Percentiles rank a stretch among this genome's conserved stretches.
Conservation (phyloP, 2,797 vertebrate species). For the Telmatherina bonti region DNA sequence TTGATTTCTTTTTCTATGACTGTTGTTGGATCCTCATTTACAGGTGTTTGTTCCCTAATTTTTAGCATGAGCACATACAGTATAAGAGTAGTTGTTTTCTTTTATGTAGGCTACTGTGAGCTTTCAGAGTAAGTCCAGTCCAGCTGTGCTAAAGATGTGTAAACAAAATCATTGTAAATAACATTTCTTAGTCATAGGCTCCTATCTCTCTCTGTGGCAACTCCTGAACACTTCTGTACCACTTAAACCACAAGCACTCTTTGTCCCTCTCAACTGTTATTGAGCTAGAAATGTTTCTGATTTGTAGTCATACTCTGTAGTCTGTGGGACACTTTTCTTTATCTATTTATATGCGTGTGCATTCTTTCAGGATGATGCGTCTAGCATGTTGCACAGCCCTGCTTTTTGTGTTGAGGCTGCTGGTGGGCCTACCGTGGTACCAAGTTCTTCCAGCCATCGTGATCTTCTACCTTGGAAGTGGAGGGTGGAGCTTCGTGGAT, state of each 20-base stretch:
- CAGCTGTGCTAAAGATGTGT: constrained; percentile 15
- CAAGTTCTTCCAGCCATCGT: constrained; percentile 88
- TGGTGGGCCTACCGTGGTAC: constrained; percentile 89
- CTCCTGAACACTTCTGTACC: constrained; percentile 8
- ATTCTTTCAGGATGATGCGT: constrained; percentile 88
- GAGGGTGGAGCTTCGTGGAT: constrained; percentile 91
- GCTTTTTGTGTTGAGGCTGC: constrained; percentile 88
- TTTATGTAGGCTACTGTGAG: neutral
- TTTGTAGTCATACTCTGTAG: neutral
- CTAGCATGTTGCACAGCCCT: constrained; percentile 86
- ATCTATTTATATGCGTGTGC: constrained; percentile 33
- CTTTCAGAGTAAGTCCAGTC: neutral
- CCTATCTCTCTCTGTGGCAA: neutral
- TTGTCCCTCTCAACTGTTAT: constrained; percentile 22
- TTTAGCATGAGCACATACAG: neutral
- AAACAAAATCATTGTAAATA: constrained; percentile 37
- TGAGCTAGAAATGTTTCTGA: constrained; percentile 30
- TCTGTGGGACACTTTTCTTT: constrained; percentile 6
- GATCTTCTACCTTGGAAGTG: constrained; percentile 91
- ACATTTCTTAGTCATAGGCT: constrained; percentile 20
- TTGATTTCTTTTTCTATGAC: neutral
- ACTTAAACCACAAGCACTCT: constrained; percentile 13
- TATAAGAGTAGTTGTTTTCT: neutral
- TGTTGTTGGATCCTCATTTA: neutral
- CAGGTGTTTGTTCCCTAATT: neutral